Base-by-base conservation (phyloP, 2,888 invertebrate species). In the Apamea crenata region DNA sequence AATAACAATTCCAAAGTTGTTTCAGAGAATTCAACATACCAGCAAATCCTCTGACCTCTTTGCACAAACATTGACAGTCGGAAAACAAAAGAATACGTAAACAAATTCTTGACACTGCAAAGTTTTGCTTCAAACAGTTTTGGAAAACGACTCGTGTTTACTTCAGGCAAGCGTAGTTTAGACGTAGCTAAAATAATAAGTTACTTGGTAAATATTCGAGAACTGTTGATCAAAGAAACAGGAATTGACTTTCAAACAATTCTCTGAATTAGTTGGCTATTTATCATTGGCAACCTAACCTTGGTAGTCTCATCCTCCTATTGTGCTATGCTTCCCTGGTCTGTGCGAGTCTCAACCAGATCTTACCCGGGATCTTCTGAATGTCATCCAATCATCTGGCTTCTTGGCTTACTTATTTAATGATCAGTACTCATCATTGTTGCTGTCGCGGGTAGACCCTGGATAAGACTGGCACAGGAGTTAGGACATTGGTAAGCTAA, bases 1-100 rank as follows among this genome's bases (percentile, higher is more conserved):
- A 40, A 80, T 32, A 53, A 67, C 44, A 77, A 61, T 36, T 6
- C n/a, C 18, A 44, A 61, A 25, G 66, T 83, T 61, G 59, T 61
- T 83, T 25, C 14, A 59, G 40, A 44, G 67, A 76, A 40, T 83
- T 80, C 66, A 61, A 77, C 67, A 80, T 16, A 16, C 75, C 59
- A 59, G n/a, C 21, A 32, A 67, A 67, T 59, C n/a, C 29, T 36
- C 7, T 47, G 47, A 82, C 65, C 63, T 66, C 66, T 66, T 47
- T 67, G 36, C 59, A 53, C 59, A 67, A 53, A 80, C 77, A 36
- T 29, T 56, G 32, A 80, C 50, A 50, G 8, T 50, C 50, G 36
- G 29, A 16, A 44, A n/a, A 61, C 32, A 67, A 67, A 32, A 82
- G n/a, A 79, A 78, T 66, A 67, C 8, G 29, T 67, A 44, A 66